Evolutionary conservation across 2,888 invertebrate genomes (phyloP).

Genomic region (Syrista parreyssii): DNA sequence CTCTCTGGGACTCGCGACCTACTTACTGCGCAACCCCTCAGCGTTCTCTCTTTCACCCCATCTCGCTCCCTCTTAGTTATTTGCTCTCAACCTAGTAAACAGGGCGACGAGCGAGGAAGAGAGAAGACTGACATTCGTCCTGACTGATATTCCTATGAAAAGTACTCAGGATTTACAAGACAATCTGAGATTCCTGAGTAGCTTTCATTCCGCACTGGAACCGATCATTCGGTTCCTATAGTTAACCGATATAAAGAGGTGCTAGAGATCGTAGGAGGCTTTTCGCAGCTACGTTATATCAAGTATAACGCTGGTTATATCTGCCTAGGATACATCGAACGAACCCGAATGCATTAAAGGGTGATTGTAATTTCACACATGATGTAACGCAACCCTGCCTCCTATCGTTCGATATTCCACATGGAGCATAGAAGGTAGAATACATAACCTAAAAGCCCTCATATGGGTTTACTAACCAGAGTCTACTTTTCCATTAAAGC

Average conservation of each 20-base stretch:
- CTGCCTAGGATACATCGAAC: not conserved
- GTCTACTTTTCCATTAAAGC: not conserved
- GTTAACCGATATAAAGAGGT: not conserved
- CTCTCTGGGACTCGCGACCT: slow-evolving; percentile 4
- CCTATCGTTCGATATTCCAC: slow-evolving; percentile 6
- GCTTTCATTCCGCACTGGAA: not conserved
- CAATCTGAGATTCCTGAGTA: not conserved
- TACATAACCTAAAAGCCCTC: not conserved
- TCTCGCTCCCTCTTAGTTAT: not conserved
- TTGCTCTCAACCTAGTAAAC: not conserved
- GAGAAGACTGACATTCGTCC: not conserved
- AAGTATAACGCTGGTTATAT: not conserved
- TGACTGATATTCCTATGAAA: not conserved
- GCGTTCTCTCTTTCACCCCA: not conserved
- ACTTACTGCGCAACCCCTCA: not conserved
- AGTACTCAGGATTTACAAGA: not conserved
- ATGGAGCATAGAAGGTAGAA: not conserved
- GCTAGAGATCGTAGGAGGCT: not conserved
- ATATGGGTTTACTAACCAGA: not conserved
- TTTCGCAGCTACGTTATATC: not conserved
- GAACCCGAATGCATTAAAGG: slow-evolving; percentile 23
- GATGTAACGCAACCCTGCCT: slow-evolving; percentile 42
- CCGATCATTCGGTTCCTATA: not conserved
- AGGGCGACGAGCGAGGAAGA: not conserved
- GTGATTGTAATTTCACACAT: slow-evolving; percentile 61